These are phyloP conservation scores for Corythaixoides concolor DNA, from an alignment of 2,113 vertebrate species.

Conservation along the genomic window DNA sequence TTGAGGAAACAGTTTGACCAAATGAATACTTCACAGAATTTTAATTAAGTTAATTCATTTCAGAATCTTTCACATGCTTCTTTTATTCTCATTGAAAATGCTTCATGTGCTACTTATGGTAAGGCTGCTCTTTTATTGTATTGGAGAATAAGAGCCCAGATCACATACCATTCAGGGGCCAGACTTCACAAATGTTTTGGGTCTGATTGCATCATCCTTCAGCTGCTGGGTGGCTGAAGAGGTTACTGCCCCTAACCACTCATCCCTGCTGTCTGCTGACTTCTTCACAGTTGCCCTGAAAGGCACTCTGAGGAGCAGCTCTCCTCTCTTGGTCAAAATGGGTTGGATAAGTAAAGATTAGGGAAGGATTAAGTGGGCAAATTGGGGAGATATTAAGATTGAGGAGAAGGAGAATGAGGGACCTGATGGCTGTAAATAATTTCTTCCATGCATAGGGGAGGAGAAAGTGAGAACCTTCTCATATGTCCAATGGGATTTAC, in stretches of 20 bases:
- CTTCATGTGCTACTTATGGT: not conserved
- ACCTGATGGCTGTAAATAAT: not conserved
- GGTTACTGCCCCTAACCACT: not conserved
- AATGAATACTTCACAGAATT: not conserved
- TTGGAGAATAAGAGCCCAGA: not conserved
- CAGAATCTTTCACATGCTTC: not conserved
- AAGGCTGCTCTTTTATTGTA: not conserved
- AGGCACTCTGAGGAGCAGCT: not conserved
- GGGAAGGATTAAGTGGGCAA: not conserved
- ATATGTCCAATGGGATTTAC: not conserved
- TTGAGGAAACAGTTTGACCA: not conserved
- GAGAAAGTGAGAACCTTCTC: not conserved
- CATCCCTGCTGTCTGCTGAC: not conserved
- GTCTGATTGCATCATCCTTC: not conserved
- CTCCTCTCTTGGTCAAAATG: not conserved
- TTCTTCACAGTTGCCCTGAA: not conserved
- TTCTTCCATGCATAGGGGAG: not conserved
- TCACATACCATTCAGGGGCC: fast-evolving
- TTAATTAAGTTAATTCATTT: not conserved
- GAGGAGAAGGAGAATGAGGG: not conserved
- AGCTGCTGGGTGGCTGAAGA: not conserved
- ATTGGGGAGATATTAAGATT: not conserved
- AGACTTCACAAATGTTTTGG: not conserved
- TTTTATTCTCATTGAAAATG: not conserved
- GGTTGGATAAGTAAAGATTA: not conserved